Evolutionary conservation across 1,140 invertebrate genomes (phyloP).

Genomic region (Brevipalpus yothersi): DNA sequence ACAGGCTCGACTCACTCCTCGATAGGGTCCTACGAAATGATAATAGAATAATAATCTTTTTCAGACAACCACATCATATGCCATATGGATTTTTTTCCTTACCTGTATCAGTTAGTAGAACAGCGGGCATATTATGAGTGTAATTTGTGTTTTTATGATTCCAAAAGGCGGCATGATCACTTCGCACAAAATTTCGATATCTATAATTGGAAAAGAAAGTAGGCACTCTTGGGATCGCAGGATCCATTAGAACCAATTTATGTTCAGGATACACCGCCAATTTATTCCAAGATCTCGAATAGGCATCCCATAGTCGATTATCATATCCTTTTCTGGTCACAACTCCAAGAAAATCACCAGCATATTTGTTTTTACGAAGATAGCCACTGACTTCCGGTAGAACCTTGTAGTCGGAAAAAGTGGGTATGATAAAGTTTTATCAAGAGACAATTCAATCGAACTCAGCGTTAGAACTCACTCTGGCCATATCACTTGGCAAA

Average conservation of each 20-base stretch:
- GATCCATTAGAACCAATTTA: constrained; percentile 11
- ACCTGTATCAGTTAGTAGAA: constrained; percentile 24
- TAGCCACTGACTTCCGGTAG: background rate
- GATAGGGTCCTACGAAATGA: constrained; percentile 18
- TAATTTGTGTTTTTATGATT: constrained; percentile 7
- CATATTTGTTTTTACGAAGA: background rate
- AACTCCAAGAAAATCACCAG: constrained; percentile 20
- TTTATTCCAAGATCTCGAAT: constrained; percentile 11
- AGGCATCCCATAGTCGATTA: constrained; percentile 13
- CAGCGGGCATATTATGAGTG: constrained; percentile 16
- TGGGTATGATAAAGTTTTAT: too few relatives aligned
- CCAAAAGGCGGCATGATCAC: constrained; percentile 19
- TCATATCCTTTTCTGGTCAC: constrained; percentile 18
- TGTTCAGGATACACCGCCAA: constrained; percentile 11
- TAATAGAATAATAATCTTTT: background rate
- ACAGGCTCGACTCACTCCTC: constrained; percentile 21
- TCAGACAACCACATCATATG: background rate
- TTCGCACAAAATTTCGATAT: constrained; percentile 16
- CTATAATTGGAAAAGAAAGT: constrained; percentile 1
- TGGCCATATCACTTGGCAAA: constrained; percentile 2
- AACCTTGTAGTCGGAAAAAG: background rate
- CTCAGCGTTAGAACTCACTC: constrained; percentile 3
- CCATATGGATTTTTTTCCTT: background rate
- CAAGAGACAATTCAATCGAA: background rate
- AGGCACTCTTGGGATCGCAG: constrained; percentile 4